Percentiles rank a stretch among this genome's conserved stretches.
These are phyloP conservation scores for Microctonus aethiopoides DNA, from an alignment of 2,888 invertebrate genomes.

Conservation along the genomic window DNA sequence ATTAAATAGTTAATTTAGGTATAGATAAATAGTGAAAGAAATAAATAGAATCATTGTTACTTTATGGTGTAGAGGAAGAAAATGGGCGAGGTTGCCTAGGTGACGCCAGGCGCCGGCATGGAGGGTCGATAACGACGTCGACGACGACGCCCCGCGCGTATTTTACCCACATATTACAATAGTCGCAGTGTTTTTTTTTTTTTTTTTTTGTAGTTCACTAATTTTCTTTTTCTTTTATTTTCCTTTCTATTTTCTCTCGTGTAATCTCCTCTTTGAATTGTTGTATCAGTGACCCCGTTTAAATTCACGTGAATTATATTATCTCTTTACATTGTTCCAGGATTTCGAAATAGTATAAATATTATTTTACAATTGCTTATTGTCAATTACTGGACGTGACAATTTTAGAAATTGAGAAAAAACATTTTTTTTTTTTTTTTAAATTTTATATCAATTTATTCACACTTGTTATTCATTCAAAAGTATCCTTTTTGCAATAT, in stretches of 20 bases:
- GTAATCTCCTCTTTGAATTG: neutral
- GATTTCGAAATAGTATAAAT: neutral
- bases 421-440: neutral
- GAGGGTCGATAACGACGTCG: conserved; percentile 58
- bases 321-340: neutral
- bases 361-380: neutral
- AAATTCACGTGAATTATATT: neutral
- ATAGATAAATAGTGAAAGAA: too few species aligned
- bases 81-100: conserved; percentile 59
- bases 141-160: conserved; percentile 38
- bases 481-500: neutral
- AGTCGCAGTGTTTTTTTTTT: conserved; percentile 12
- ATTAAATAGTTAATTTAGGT: neutral
- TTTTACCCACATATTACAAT: conserved; percentile 18
- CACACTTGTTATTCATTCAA: neutral
- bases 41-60: neutral
- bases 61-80: conserved; percentile 20
- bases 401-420: neutral
- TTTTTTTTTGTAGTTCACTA: neutral
- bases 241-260: neutral
- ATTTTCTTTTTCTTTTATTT: neutral
- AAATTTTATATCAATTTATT: neutral
- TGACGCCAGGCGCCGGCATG: conserved; percentile 52
- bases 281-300: neutral
- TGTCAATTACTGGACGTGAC: neutral